These are phyloP conservation scores for Zosterops borbonicus DNA, from an alignment of 2,113 vertebrate genomes.

Conservation along the genomic window DNA sequence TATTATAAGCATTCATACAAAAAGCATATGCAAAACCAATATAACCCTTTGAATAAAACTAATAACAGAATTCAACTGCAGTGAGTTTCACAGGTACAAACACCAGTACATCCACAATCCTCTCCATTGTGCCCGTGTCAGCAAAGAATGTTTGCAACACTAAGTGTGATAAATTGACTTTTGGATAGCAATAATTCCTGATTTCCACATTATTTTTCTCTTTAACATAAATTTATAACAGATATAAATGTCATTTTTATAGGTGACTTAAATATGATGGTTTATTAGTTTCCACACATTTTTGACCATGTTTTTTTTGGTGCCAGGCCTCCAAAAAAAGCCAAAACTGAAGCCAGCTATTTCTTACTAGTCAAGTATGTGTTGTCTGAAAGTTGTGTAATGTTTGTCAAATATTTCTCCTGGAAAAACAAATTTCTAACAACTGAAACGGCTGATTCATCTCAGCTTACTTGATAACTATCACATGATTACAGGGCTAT, in stretches of 20 bases:
- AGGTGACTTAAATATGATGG: background rate
- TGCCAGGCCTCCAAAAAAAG: background rate
- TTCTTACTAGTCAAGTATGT: background rate
- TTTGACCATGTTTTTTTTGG: background rate
- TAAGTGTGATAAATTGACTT: background rate
- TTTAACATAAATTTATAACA: background rate
- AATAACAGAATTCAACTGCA: background rate
- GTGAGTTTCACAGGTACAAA: background rate
- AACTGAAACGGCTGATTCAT: background rate
- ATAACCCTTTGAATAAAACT: background rate
- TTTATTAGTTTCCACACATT: background rate
- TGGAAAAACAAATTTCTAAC: background rate
- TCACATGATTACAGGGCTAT: background rate
- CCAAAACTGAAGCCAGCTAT: background rate
- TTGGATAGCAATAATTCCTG: background rate
- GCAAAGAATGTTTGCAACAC: background rate
- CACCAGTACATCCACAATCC: background rate
- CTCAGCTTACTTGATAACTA: background rate
- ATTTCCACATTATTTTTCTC: background rate
- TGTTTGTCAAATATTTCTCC: background rate
- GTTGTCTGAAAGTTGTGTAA: background rate
- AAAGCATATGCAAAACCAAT: background rate
- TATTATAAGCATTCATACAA: background rate
- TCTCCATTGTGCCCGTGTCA: background rate
- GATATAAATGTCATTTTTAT: background rate